A percentile compares a stretch with the other conserved stretches of the same genome.
These are phyloP conservation scores for Isurus oxyrinchus DNA, from an alignment of 2,113 vertebrate genomes.

Conservation along the genomic window DNA sequence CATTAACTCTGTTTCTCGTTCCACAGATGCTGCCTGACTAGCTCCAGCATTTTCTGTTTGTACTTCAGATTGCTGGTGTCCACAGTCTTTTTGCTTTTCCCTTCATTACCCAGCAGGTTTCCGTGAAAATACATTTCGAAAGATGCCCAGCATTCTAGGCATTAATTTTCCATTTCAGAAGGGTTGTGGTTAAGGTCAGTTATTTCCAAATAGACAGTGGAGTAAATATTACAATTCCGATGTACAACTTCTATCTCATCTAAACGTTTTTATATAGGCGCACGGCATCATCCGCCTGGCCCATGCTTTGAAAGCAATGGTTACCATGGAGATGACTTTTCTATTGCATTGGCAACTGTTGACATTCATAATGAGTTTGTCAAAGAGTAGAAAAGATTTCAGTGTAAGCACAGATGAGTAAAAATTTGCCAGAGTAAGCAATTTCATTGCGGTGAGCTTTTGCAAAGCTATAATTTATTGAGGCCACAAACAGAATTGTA, in stretches of 20 bases:
- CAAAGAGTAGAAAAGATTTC: not conserved
- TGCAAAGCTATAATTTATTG: not conserved
- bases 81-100: not conserved
- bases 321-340: constrained; percentile 12
- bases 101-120: not conserved
- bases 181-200: not conserved
- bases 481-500: not conserved
- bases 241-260: not conserved
- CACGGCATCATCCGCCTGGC: not conserved
- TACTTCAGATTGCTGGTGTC: too few relatives aligned
- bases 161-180: not conserved
- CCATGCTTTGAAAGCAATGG: not conserved
- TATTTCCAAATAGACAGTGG: not conserved
- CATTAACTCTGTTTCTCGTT: not conserved
- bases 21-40: not conserved
- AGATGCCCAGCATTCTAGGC: not conserved
- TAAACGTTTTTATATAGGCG: not conserved
- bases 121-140: not conserved
- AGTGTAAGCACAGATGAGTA: not conserved
- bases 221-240: constrained; percentile 20
- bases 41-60: too few relatives aligned
- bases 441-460: not conserved
- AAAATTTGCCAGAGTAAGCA: not conserved
- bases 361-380: constrained; percentile 24
- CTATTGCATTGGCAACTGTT: not conserved